Percentiles rank a stretch among this genome's conserved stretches.
These are phyloP conservation scores for Phrynocephalus forsythii DNA, from an alignment of 2,797 vertebrate genomes.

Conservation along the genomic window DNA sequence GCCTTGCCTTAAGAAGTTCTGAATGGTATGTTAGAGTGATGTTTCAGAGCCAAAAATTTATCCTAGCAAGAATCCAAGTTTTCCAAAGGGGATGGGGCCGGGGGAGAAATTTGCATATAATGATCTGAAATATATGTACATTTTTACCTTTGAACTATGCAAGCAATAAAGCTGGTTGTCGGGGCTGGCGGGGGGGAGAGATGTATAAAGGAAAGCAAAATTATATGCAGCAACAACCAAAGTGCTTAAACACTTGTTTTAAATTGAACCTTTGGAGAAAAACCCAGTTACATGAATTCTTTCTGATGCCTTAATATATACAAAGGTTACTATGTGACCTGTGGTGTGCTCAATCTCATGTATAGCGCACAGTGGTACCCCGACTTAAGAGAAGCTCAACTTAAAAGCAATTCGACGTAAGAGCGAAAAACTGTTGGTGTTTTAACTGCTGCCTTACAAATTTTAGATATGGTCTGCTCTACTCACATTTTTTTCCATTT, in stretches of 20 bases:
- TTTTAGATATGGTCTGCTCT: too few relatives aligned
- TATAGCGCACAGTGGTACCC: too few relatives aligned
- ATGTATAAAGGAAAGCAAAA: background rate
- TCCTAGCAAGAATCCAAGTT: background rate
- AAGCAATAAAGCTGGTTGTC: too few relatives aligned
- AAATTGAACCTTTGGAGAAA: background rate
- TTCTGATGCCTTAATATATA: background rate
- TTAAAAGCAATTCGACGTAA: too few relatives aligned
- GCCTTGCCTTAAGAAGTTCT: constrained; percentile 6
- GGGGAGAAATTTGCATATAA: background rate
- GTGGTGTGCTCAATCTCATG: background rate
- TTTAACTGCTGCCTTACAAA: too few relatives aligned
- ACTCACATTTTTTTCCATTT: too few relatives aligned
- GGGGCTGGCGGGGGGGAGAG: background rate
- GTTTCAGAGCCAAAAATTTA: background rate
- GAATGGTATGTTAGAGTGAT: background rate
- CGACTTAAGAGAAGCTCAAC: too few relatives aligned
- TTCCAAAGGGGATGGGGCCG: too few relatives aligned
- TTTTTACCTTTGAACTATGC: background rate
- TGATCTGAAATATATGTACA: background rate
- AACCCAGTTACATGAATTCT: background rate
- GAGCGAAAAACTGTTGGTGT: too few relatives aligned
- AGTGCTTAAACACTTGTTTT: background rate
- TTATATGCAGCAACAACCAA: background rate
- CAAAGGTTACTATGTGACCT: background rate